Conservation (phyloP, 2,113 vertebrate species). For the Smithornis capensis region DNA sequence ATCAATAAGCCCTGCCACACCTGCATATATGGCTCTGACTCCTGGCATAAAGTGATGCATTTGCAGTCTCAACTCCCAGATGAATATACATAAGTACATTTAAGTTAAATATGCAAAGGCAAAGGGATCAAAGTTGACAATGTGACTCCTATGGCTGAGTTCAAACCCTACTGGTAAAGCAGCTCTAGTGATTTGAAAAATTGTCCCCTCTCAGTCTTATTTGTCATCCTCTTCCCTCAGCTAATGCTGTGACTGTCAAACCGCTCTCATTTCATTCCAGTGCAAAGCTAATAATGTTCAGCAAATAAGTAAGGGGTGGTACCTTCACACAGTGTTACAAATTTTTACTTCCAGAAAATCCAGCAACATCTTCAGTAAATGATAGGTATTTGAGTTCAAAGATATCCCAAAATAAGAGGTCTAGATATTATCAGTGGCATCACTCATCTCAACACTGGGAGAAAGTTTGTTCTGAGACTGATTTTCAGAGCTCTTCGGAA, state of each 20-base stretch:
- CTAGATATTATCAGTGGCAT: background rate
- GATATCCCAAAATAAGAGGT: background rate
- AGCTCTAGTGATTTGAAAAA: background rate
- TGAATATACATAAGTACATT: background rate
- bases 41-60: background rate
- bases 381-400: background rate
- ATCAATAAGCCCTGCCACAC: background rate
- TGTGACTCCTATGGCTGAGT: background rate
- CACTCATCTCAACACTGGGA: background rate
- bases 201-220: background rate
- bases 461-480: background rate
- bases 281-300: background rate
- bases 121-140: background rate
- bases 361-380: background rate
- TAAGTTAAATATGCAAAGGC: background rate
- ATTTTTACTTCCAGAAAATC: background rate
- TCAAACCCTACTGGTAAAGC: background rate
- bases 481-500: background rate
- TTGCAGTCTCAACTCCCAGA: rapidly evolving
- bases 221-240: background rate
- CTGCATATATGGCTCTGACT: rapidly evolving
- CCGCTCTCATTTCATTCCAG: background rate
- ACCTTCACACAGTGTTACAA: background rate
- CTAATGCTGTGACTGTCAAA: background rate
- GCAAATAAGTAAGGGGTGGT: background rate